Conservation (phyloP, 2,797 vertebrate genomes). For the Fundulus diaphanus region DNA sequence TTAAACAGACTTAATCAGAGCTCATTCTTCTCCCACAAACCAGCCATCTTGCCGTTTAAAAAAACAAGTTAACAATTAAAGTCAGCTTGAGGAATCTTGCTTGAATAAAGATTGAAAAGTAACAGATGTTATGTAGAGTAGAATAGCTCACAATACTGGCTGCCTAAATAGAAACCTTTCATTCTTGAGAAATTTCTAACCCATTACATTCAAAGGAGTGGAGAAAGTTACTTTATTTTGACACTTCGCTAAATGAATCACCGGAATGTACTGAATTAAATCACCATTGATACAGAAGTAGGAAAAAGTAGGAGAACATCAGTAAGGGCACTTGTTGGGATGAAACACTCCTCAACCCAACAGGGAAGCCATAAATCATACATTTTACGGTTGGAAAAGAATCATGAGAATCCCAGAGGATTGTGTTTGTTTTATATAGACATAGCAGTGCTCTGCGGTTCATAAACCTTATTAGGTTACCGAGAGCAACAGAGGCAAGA, state of each 20-base stretch:
- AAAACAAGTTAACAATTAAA: slow-evolving; percentile 38
- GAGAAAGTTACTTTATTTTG: neutral
- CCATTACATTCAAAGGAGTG: neutral
- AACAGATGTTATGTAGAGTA: slow-evolving; percentile 16
- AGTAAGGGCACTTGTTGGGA: neutral
- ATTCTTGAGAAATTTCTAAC: neutral
- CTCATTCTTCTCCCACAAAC: neutral
- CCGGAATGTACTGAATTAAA: neutral
- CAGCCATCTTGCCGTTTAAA: neutral
- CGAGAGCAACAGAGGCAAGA: no score
- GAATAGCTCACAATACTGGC: neutral
- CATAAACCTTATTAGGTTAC: slow-evolving; percentile 25
- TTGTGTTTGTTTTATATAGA: slow-evolving; percentile 38
- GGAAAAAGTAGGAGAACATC: neutral
- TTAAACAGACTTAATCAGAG: neutral
- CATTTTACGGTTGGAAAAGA: slow-evolving; percentile 24
- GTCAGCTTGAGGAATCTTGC: neutral
- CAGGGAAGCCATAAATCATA: slow-evolving; percentile 52
- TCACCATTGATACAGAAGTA: neutral
- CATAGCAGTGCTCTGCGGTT: slow-evolving; percentile 33
- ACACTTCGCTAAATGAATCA: neutral
- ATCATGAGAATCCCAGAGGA: slow-evolving; percentile 36
- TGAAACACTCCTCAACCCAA: slow-evolving; percentile 14
- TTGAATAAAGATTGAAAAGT: slow-evolving; percentile 42
- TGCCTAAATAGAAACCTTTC: neutral